Base-by-base conservation (phyloP, 2,888 invertebrate species). In the Melitaea athalia region DNA sequence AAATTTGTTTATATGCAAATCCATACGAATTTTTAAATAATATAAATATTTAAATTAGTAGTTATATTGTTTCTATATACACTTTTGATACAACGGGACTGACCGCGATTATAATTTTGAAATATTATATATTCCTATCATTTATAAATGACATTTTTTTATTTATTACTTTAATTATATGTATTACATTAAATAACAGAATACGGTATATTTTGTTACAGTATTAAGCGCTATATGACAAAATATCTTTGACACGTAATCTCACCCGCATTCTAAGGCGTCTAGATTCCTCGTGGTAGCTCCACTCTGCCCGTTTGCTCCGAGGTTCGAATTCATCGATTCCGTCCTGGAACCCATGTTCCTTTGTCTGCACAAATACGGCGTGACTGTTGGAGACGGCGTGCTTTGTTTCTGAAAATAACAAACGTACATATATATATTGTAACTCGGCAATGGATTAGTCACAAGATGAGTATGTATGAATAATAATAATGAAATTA, bases 351-450 rank as follows among this genome's bases (percentile, higher is more conserved):
- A 93, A 15, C 94, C 94, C 84, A 95, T 95, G 83, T 94, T 96
- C 69, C 97, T 93, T 82, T 97, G 97, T 67, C 97, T 94, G 85
- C 97, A 97, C 85, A 96, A 89, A 84, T 96, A 97, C 49, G 97
- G 97, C 24, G 97, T 96, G 77, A 95, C 95, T 63, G 95, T 94
- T 12, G 97, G 97, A 7, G 97, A 96, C 15, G 96, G 96, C 65
- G 96, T 89, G 78, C 82, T 93, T 74, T 85, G 86, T 69, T 89
- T 90, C 91, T 92, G 86, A 15, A 89, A 80, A 31, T 45, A 45
- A 45, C 45, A 45, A 45, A 45, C 38, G 8, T 24, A 24, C 3
- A 24, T 24, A 24, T 24, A 5, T 38, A 38, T 5, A 59, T 59
- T 14, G 10, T 38, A 42, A 59, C 49, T 10, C 42, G 24, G 15